phyloP scores from a whole-genome alignment of 2,797 vertebrate species.

The Tragelaphus eurycerus region DNA sequence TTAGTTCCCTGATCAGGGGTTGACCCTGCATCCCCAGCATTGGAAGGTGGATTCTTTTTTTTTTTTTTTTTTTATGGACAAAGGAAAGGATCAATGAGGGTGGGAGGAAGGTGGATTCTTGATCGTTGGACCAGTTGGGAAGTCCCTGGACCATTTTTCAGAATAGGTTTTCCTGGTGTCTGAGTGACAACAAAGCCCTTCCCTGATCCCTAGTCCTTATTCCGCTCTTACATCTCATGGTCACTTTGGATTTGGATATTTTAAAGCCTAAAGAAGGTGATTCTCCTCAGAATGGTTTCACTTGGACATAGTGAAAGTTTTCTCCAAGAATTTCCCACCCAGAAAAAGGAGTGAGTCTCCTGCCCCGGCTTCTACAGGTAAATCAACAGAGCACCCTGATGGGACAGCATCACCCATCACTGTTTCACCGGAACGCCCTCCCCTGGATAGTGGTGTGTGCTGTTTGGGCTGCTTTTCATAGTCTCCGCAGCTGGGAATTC shows the following conservation, averaged over 20 bases:
- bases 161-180: background rate
- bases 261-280: background rate
- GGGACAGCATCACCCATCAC: background rate
- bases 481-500: slow-evolving; percentile 70
- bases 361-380: background rate
- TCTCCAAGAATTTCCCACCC: background rate
- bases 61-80: too few relatives aligned
- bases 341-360: background rate
- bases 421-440: background rate
- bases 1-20: background rate
- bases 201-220: background rate
- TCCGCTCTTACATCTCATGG: background rate
- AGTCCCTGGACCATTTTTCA: background rate
- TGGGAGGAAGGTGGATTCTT: background rate
- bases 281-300: background rate
- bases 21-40: background rate
- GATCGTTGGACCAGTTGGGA: background rate
- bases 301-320: background rate
- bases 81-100: too few relatives aligned
- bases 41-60: background rate
- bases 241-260: background rate
- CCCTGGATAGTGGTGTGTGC: background rate
- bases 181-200: background rate
- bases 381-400: background rate
- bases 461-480: slow-evolving; percentile 52